Base-by-base conservation (phyloP, 2,113 vertebrate genomes). In the Apus apus region DNA sequence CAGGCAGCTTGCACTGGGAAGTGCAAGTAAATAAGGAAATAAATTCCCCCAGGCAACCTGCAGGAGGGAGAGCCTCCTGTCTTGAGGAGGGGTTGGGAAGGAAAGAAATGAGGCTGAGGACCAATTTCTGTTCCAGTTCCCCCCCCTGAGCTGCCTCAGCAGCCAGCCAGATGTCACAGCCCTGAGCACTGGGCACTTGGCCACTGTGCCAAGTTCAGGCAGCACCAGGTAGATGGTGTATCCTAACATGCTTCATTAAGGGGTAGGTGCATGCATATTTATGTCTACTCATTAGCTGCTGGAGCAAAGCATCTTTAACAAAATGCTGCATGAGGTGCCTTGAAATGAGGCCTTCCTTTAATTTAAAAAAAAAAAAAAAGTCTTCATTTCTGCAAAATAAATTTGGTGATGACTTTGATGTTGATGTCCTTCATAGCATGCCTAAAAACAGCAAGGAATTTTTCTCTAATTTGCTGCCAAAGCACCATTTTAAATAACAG, bases 261-360 rank as follows among this genome's bases (percentile, higher is more conserved):
- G 90, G 79, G 79, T 93, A 96, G 94, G 92, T 94, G 96, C 93
- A 96, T 97, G 96, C 93, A 87, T 94, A 96, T 95, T 90, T 92
- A 95, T 94, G 92, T 84, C 90, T 89, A 25, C 92, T 96, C 96
- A 86, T 96, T 94, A 96, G 73, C 90, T 94, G 96, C 94, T 93
- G 95, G 94, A 96, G 89, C 87, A 62, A 73, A 70, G 85, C 91
- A 32, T 38, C 58, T 32, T 85, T 77, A 89, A 72, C 91, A 51
- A 88, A 84, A 91, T 88, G 94, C 91, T 93, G 91, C 71, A 27
- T 72, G n/a, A 34, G 6, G 3, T 64, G 76, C 88, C 90, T 93
- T 64, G 53, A 81, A 94, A 72, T 2, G 13, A 89, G 86, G 76
- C 93, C 64, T 70, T 84, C 64, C 6, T 68, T 89, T 68, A 43